Base-by-base conservation (phyloP, 2,888 invertebrate genomes). In the Orchesella flavescens region DNA sequence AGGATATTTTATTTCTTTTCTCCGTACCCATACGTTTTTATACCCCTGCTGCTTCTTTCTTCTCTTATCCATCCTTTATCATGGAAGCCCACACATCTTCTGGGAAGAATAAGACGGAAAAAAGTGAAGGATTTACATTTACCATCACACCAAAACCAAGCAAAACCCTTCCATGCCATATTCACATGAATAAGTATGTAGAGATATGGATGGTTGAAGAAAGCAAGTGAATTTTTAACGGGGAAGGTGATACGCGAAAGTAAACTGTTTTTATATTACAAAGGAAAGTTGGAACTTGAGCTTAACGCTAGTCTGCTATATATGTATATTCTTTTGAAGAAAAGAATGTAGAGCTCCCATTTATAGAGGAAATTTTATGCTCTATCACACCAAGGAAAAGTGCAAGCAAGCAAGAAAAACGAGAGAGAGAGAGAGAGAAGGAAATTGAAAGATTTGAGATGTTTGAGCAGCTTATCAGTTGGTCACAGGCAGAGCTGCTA, bases 391-490 rank as follows among this genome's bases (percentile, higher is more conserved):
- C 53, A 53, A 19, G 69, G 49, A 73, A 81, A 73, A 81, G 81
- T 81, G 81, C 81, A 74, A 74, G 81, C 81, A 81, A 74, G 81
- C 81, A 81, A 69, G 68, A 81, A 74, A 59, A 73, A 21, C 17
- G 17, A 10, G 53, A 43, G 43, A 53, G 57, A 71, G 61, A 53
- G 61, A 69, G 49, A 66, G 61, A 68, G 46, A 49, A 55, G 68
- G 21, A 72, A 81, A 74, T 57, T 73, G 74, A 81, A 81, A 81
- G 81, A 81, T 81, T 81, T 81, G 73, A 81, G 53, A 81, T 81
- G 81, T 81, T 81, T 81, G 81, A 81, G 81, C 81, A 81, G 81
- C 81, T 81, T 81, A 81, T 81, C 81, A 81, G 81, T 74, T 74
- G 81, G 81, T 68, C 53, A 74, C 81, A 81, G 81, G 77, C 77